phyloP scores from a whole-genome alignment of 1,140 invertebrate genomes.

The Lordiphosa mommai region DNA sequence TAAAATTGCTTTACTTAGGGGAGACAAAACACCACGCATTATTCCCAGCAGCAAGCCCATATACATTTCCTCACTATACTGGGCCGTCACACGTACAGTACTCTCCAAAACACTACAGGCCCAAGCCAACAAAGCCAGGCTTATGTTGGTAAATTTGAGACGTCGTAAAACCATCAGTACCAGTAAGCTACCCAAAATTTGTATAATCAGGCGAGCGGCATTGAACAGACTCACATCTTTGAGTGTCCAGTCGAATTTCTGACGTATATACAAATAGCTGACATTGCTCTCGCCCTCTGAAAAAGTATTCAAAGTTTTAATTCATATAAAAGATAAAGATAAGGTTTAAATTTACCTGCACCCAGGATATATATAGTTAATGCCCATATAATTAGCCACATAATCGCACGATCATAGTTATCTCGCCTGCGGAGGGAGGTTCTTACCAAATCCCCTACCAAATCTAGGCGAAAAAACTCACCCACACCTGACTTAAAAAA shows the following conservation, averaged over 20 bases:
- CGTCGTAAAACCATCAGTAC: constrained; percentile 81
- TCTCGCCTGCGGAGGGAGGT: constrained; percentile 83
- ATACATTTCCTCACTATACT: constrained; percentile 84
- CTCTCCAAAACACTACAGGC: constrained; percentile 80
- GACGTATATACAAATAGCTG: constrained; percentile 83
- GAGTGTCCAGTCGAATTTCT: constrained; percentile 85
- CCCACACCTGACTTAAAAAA: neutral
- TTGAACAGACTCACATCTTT: constrained; percentile 82
- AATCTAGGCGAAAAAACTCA: constrained; percentile 82
- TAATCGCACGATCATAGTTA: constrained; percentile 82
- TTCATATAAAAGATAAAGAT: too few species aligned
- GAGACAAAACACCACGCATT: constrained; percentile 82
- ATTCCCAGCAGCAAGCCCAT: constrained; percentile 79
- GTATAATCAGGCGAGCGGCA: constrained; percentile 76
- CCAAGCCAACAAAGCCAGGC: constrained; percentile 61
- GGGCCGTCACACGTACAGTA: constrained; percentile 81
- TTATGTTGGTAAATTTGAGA: constrained; percentile 50
- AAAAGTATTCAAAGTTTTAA: too few species aligned
- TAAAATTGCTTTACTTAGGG: constrained; percentile 83
- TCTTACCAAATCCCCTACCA: constrained; percentile 82
- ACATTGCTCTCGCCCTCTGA: constrained; percentile 80
- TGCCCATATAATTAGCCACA: constrained; percentile 82
- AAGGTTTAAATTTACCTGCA: too few species aligned
- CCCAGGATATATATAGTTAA: constrained; percentile 82
- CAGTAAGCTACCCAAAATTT: constrained; percentile 81